A percentile compares a stretch with the other conserved stretches of the same genome.
Evolutionary conservation across 2,888 invertebrate genomes (phyloP).

Genomic region (Dermolepida albohirtum): DNA sequence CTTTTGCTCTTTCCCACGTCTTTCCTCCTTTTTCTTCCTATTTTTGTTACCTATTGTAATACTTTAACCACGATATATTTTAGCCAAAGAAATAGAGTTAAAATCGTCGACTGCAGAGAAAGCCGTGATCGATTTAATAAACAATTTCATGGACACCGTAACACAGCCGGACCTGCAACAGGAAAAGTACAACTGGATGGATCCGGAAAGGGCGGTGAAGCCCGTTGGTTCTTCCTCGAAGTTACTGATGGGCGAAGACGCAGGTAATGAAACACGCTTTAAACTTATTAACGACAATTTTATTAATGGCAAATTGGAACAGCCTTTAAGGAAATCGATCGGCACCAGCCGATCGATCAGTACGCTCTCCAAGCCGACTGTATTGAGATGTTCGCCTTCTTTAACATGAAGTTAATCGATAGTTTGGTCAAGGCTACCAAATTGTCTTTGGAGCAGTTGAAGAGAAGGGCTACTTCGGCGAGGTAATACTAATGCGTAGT

Average conservation of each 20-base stretch:
- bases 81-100: conserved; percentile 68
- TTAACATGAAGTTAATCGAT: conserved; percentile 80
- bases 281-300: not conserved
- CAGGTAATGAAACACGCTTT: conserved; percentile 64
- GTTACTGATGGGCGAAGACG: conserved; percentile 68
- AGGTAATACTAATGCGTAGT: too few species aligned
- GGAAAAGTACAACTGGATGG: conserved; percentile 74
- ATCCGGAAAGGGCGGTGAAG: conserved; percentile 72
- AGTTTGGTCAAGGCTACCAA: conserved; percentile 81
- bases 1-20: too few species aligned
- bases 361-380: conserved; percentile 76
- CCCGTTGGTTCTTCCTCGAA: conserved; percentile 72
- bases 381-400: conserved; percentile 84
- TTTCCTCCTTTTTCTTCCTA: too few species aligned
- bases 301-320: conserved; percentile 40
- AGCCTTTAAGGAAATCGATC: conserved; percentile 76
- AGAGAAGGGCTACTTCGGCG: conserved; percentile 67
- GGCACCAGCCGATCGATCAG: conserved; percentile 71
- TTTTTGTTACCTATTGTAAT: not conserved
- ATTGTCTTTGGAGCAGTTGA: conserved; percentile 77
- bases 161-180: conserved; percentile 70
- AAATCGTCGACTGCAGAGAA: conserved; percentile 78
- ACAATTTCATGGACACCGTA: conserved; percentile 78
- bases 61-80: not conserved
- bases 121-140: conserved; percentile 81